Percentiles rank a stretch among this genome's conserved stretches.
phyloP scores from a whole-genome alignment of 2,113 vertebrate genomes.

The Nycticryphes semicollaris region DNA sequence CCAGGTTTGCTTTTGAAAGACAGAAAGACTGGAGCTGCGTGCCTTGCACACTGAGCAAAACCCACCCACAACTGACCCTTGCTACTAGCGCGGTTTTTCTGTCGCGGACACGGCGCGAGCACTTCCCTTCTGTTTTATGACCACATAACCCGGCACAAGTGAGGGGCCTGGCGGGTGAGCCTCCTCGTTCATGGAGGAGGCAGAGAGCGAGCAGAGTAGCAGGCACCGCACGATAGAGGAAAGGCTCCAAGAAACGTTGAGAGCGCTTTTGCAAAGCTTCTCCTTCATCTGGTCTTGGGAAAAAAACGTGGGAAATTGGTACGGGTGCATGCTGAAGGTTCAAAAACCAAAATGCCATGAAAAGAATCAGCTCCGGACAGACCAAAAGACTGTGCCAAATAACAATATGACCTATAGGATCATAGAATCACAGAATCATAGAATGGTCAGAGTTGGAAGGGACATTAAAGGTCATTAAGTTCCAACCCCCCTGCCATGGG shows the following conservation, averaged over 20 bases:
- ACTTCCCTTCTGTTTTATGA: not conserved
- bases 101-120: fast-evolving
- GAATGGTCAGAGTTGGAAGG: not conserved
- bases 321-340: fast-evolving
- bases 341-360: not conserved
- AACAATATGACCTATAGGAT: not conserved
- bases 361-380: not conserved
- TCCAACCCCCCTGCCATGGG: no score
- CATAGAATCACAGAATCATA: not conserved
- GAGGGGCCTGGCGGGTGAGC: not conserved
- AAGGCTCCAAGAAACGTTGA: not conserved
- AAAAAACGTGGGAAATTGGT: not conserved
- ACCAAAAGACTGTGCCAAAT: not conserved
- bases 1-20: not conserved
- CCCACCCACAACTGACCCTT: fast-evolving
- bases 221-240: fast-evolving
- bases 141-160: fast-evolving
- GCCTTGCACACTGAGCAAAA: not conserved
- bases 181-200: fast-evolving
- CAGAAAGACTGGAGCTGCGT: fast-evolving
- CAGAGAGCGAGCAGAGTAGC: not conserved
- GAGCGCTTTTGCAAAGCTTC: not conserved
- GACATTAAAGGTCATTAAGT: not conserved
- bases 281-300: fast-evolving
- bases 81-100: not conserved